These are phyloP conservation scores for Chelon auratus DNA, from an alignment of 2,797 vertebrate species.

Conservation along the genomic window DNA sequence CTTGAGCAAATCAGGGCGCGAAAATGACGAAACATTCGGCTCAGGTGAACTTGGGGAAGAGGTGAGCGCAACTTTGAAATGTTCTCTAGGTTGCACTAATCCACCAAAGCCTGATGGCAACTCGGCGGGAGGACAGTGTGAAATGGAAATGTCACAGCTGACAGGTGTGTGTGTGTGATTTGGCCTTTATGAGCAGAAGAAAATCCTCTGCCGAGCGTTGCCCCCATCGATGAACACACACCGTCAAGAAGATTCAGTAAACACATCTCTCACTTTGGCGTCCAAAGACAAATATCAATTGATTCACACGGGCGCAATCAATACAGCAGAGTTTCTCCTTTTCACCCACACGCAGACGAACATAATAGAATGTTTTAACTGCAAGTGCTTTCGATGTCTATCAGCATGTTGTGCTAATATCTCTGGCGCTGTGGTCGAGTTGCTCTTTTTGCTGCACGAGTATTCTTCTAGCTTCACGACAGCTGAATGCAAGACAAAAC, in stretches of 20 bases:
- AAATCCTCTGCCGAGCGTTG: constrained; percentile 17
- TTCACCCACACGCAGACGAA: not conserved
- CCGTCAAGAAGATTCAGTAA: not conserved
- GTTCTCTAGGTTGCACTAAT: constrained; percentile 29
- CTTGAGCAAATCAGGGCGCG: constrained; percentile 18
- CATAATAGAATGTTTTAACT: not conserved
- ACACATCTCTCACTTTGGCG: not conserved
- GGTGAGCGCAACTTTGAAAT: constrained; percentile 45
- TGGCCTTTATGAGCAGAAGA: not conserved
- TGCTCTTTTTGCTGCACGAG: constrained; percentile 14
- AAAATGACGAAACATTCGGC: constrained; percentile 27
- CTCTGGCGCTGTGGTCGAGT: not conserved
- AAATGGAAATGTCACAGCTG: constrained; percentile 40
- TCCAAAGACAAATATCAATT: constrained; percentile 18
- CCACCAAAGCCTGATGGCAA: constrained; percentile 22
- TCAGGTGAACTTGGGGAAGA: not conserved
- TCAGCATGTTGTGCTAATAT: not conserved
- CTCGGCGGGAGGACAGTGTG: constrained; percentile 30
- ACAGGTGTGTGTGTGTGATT: constrained; percentile 27
- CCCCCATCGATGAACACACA: not conserved
- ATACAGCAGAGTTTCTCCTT: constrained; percentile 1
- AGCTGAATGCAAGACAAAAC: not conserved
- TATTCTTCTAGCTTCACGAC: not conserved
- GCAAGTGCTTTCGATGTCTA: constrained; percentile 3
- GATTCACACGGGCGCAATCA: constrained; percentile 6